Base-by-base conservation (phyloP, 2,797 vertebrate genomes). In the Oryzias sinensis region DNA sequence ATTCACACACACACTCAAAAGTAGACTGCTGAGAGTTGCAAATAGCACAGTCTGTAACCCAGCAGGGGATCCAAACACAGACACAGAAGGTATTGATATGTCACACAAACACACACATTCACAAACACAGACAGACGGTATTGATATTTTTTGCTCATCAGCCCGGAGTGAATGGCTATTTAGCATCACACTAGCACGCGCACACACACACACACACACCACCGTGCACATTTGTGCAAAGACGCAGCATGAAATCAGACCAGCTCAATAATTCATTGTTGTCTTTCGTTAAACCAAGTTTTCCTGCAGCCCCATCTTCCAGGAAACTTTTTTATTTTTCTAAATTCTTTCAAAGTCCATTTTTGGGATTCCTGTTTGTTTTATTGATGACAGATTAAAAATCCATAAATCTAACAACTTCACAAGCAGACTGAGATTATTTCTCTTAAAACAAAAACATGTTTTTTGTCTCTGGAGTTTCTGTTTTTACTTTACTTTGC, bases 61-160 rank as follows among this genome's bases (percentile, higher is more conserved):
- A 83, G 87, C 87, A 81, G 85, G 89, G 76, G 70, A 69, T 82
- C 70, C 68, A 82, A 84, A 84, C 74, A 80, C 72, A 79, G 70
- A 83, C 82, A 83, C 87, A 90, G 76, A 87, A 84, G 74, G 75
- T 87, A 89, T 90, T 87, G 87, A 90, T 86, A 82, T 86, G 77
- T 80, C 57, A 14, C 57, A 37, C 58, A 49, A 40, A 56, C 60
- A 46, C 49, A 33, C 53, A 41, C 63, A 74, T 57, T 58, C 52
- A 68, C 68, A 49, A 40, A 52, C 62, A 49, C 54, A 59, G 66
- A 81, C 73, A 85, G 74, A 79, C 68, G 43, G 65, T 84, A 86
- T 87, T 82, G 85, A 86, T 84, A 82, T 88, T 83, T 37, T 82
- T 79, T 68, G 56, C 78, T 75, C 84, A 76, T 76, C 79, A 70